A percentile compares a stretch with the other conserved stretches of the same genome.
Conservation (phyloP, 2,888 invertebrate species). For the Cactoblastis cactorum region DNA sequence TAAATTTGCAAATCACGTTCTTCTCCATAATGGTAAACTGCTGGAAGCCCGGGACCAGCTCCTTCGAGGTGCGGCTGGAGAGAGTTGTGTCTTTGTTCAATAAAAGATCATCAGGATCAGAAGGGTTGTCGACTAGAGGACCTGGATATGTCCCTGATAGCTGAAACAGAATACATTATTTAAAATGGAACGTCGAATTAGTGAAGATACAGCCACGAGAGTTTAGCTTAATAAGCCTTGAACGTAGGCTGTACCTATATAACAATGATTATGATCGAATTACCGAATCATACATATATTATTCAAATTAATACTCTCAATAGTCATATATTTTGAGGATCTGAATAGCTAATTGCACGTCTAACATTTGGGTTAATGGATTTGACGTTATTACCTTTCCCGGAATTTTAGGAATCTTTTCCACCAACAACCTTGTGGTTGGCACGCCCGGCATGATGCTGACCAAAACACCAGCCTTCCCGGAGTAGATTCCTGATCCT, state of each 20-base stretch:
- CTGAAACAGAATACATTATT: slow-evolving; percentile 24
- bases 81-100: slow-evolving; percentile 63
- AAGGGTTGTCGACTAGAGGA: slow-evolving; percentile 56
- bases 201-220: no score
- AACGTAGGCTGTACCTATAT: no score
- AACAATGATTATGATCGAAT: no score
- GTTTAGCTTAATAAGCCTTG: no score
- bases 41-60: slow-evolving; percentile 49
- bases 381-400: slow-evolving; percentile 46
- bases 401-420: slow-evolving; percentile 68
- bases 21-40: slow-evolving; percentile 54
- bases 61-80: slow-evolving; percentile 45
- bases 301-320: no score
- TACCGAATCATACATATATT: not conserved
- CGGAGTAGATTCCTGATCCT: slow-evolving; percentile 88
- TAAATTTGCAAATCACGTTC: slow-evolving; percentile 61
- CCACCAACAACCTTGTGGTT: slow-evolving; percentile 58
- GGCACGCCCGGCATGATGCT: slow-evolving; percentile 66
- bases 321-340: no score
- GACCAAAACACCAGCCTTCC: slow-evolving; percentile 65
- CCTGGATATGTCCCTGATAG: slow-evolving; percentile 47
- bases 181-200: no score
- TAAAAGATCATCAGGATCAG: slow-evolving; percentile 51
- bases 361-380: no score
- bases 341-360: no score